Percentiles rank a stretch among this genome's conserved stretches.
These are phyloP conservation scores for Thereuonema tuberculata DNA, from an alignment of 1,140 invertebrate genomes.

Conservation along the genomic window DNA sequence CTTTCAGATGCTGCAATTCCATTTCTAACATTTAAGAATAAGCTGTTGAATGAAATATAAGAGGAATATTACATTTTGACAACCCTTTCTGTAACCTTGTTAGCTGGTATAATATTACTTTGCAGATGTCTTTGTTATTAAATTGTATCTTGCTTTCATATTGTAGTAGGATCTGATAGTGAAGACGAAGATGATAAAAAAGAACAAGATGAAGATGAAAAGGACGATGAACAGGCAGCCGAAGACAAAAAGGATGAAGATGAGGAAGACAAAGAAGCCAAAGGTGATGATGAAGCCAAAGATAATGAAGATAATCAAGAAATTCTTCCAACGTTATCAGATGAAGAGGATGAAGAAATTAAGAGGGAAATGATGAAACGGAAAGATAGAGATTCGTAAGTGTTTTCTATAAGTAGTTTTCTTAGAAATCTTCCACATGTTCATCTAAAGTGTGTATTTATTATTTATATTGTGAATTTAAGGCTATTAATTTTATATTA, in stretches of 20 bases:
- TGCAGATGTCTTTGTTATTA: too few species aligned
- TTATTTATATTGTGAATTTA: too few species aligned
- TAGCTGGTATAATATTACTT: neutral
- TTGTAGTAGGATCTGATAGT: neutral
- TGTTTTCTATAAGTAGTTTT: too few species aligned
- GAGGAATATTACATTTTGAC: neutral
- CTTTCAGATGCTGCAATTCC: neutral
- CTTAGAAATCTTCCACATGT: too few species aligned
- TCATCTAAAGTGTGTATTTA: too few species aligned
- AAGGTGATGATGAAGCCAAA: neutral
- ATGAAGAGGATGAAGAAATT: neutral
- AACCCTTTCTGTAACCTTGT: neutral
- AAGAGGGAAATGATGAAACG: neutral
- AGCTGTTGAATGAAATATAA: too few species aligned
- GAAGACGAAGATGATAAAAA: neutral
- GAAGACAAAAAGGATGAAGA: neutral
- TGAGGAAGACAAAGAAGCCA: neutral
- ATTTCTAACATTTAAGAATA: too few species aligned
- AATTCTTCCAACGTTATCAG: neutral
- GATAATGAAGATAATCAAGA: neutral
- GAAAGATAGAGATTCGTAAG: neutral
- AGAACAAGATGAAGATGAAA: neutral
- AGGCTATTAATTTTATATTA: too few species aligned
- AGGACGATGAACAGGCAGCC: neutral
- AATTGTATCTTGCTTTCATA: too few species aligned